phyloP scores from a whole-genome alignment of 1,140 invertebrate species.

The Caenorhabditis remanei region DNA sequence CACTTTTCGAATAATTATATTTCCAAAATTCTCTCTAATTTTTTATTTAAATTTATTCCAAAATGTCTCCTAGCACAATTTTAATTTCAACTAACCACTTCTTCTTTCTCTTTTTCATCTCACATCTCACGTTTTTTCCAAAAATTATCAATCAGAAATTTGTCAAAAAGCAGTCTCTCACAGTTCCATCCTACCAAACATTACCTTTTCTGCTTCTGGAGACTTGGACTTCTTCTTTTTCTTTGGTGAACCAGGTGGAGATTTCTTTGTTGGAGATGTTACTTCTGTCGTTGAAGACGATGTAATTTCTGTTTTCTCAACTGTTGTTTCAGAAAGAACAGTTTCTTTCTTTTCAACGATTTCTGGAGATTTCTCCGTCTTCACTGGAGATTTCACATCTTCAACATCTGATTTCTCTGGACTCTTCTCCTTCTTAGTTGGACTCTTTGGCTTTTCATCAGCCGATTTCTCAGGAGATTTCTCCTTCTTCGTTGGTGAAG shows the following conservation, averaged over 20 bases:
- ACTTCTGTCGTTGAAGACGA: not conserved
- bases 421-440: conserved; percentile 41
- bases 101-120: not conserved
- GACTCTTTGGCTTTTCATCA: not conserved
- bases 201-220: conserved; percentile 46
- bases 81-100: not conserved
- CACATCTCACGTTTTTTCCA: not conserved
- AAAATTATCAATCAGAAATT: not conserved
- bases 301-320: not conserved
- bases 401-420: not conserved
- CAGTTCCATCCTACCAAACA: conserved; percentile 11
- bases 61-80: not conserved
- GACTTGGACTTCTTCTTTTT: conserved; percentile 54
- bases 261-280: not conserved
- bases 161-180: not conserved
- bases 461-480: not conserved
- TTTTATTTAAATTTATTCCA: not conserved
- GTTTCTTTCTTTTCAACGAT: too few relatives aligned
- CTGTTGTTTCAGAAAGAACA: not conserved
- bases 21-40: not conserved
- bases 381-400: too few relatives aligned
- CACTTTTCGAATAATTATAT: too few relatives aligned
- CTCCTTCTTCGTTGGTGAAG: not conserved
- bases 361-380: too few relatives aligned
- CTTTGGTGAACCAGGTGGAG: conserved; percentile 29